Evolutionary conservation across 2,888 invertebrate species (phyloP).

Genomic region (Acrobasis suavella): DNA sequence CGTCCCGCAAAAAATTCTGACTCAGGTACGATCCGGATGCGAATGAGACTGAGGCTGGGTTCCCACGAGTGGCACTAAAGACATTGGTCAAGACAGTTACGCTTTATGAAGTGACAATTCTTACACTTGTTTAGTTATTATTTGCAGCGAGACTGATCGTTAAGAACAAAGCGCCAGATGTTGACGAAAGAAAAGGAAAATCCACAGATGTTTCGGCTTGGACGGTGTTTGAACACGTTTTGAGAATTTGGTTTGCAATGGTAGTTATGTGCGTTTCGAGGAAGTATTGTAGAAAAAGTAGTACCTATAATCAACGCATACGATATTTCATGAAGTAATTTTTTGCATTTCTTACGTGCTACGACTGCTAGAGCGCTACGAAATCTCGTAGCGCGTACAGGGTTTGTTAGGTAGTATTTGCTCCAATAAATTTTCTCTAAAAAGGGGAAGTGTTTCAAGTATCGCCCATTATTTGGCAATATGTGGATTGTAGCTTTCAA

Average conservation of each 20-base stretch:
- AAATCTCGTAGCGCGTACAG: too few relatives aligned
- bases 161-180: conserved; percentile 71
- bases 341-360: background rate
- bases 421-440: too few relatives aligned
- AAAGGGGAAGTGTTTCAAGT: too few relatives aligned
- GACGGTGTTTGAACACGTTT: conserved; percentile 35
- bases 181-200: conserved; percentile 36
- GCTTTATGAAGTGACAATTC: conserved; percentile 70
- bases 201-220: conserved; percentile 54
- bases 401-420: too few relatives aligned
- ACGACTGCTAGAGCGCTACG: background rate
- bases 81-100: conserved; percentile 47
- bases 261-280: background rate
- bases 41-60: conserved; percentile 56
- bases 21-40: conserved; percentile 75
- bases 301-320: too few relatives aligned
- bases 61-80: conserved; percentile 65
- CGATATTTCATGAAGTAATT: too few relatives aligned
- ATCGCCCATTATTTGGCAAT: too few relatives aligned
- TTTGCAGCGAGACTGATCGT: conserved; percentile 44
- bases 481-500: too few relatives aligned
- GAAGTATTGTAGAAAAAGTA: background rate
- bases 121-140: conserved; percentile 54
- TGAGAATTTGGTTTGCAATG: conserved; percentile 1
- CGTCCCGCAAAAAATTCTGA: conserved; percentile 56